Conservation (phyloP, 2,113 vertebrate genomes). For the Cacatua alba region DNA sequence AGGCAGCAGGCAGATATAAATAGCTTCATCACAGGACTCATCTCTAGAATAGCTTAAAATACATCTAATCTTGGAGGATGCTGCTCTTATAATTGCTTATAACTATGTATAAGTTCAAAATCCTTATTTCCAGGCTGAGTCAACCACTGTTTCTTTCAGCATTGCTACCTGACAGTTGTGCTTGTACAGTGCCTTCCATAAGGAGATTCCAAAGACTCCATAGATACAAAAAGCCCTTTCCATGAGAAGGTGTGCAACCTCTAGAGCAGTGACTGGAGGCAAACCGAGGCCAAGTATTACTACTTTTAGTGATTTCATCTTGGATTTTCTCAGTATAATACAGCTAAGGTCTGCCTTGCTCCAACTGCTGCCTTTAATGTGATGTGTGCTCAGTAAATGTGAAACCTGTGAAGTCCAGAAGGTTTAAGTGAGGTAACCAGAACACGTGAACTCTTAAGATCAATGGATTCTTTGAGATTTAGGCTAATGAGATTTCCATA, state of each 20-base stretch:
- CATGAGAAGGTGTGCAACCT: not conserved
- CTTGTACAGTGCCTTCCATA: not conserved
- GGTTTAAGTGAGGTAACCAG: not conserved
- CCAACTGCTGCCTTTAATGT: not conserved
- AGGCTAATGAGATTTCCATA: not conserved
- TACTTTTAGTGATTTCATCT: not conserved
- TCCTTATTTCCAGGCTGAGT: not conserved
- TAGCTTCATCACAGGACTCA: not conserved
- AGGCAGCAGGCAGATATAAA: not conserved
- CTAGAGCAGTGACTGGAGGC: not conserved
- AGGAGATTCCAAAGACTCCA: not conserved
- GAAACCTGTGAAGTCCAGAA: not conserved
- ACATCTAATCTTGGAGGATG: not conserved
- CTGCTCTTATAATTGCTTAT: not conserved
- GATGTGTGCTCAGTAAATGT: not conserved
- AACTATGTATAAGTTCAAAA: not conserved
- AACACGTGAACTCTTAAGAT: not conserved
- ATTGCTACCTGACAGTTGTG: not conserved
- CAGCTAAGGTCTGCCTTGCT: not conserved
- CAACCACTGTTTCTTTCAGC: not conserved
- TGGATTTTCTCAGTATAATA: not conserved
- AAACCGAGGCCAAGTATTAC: not conserved
- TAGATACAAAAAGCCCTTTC: not conserved
- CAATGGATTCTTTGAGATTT: not conserved
- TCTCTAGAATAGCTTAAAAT: not conserved